phyloP scores from a whole-genome alignment of 2,113 vertebrate genomes.

The Muntiacus reevesi region DNA sequence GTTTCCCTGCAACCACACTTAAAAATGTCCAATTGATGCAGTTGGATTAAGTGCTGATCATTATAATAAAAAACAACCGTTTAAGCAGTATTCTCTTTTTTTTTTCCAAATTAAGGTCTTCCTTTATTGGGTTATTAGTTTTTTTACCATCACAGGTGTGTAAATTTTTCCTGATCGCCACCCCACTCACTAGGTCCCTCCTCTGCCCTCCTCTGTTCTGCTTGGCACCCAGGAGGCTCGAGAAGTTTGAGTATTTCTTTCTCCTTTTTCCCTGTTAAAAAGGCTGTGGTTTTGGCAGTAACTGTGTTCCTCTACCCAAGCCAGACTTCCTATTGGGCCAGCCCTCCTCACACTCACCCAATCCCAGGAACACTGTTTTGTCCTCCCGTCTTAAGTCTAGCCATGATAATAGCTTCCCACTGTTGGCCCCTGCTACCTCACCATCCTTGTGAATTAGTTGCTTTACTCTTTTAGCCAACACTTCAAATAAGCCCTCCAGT shows the following conservation, averaged over 20 bases:
- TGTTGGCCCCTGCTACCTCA: too few relatives aligned
- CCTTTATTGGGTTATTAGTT: neutral
- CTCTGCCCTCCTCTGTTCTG: neutral
- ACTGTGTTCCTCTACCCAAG: neutral
- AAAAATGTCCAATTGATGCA: neutral
- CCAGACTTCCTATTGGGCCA: neutral
- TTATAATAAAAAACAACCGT: neutral
- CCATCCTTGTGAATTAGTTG: neutral
- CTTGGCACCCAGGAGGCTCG: neutral
- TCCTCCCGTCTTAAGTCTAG: neutral
- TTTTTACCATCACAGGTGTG: neutral
- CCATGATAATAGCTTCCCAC: neutral
- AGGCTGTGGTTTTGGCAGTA: neutral
- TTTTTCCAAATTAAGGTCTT: neutral
- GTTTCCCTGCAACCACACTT: neutral
- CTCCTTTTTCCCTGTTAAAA: neutral
- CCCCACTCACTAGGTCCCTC: rapidly evolving
- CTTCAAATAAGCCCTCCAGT: neutral
- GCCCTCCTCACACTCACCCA: neutral
- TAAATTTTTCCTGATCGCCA: neutral
- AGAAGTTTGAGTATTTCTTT: neutral
- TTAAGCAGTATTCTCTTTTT: neutral
- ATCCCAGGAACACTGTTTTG: rapidly evolving
- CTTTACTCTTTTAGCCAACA: neutral
- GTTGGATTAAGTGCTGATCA: neutral